These are phyloP conservation scores for Tiliacea aurago DNA, from an alignment of 2,888 invertebrate genomes.

Conservation along the genomic window DNA sequence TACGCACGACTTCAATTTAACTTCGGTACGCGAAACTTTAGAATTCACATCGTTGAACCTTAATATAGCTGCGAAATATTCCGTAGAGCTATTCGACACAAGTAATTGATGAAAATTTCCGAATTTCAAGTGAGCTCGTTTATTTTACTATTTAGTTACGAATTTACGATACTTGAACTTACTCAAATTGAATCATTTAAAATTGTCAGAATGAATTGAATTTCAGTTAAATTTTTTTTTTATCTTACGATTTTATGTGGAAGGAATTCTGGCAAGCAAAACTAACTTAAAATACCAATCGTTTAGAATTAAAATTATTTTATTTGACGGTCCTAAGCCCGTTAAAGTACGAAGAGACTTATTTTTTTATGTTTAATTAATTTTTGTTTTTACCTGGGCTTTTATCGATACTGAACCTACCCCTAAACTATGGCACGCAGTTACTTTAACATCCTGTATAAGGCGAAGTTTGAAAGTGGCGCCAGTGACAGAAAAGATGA, in stretches of 20 bases:
- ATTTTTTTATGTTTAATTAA: no score
- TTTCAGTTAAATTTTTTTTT: slow-evolving; percentile 20
- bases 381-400: no score
- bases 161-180: slow-evolving; percentile 35
- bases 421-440: no score
- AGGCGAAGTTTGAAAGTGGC: no score
- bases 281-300: no score
- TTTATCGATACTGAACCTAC: no score
- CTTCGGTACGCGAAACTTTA: slow-evolving; percentile 31
- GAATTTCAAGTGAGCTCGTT: slow-evolving; percentile 27
- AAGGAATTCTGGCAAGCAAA: slow-evolving; percentile 19
- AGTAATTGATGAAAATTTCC: slow-evolving; percentile 44
- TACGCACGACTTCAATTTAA: slow-evolving; percentile 30
- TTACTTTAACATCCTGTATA: no score
- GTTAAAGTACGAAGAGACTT: no score
- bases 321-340: no score
- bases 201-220: slow-evolving; percentile 28
- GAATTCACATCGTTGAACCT: slow-evolving; percentile 22
- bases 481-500: no score
- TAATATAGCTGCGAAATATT: slow-evolving; percentile 21
- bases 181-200: slow-evolving; percentile 31
- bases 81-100: slow-evolving; percentile 15
- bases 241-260: not conserved
- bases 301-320: no score
- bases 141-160: slow-evolving; percentile 27